Conservation (phyloP, 2,888 invertebrate species). For the Opisthograptis luteolata region DNA sequence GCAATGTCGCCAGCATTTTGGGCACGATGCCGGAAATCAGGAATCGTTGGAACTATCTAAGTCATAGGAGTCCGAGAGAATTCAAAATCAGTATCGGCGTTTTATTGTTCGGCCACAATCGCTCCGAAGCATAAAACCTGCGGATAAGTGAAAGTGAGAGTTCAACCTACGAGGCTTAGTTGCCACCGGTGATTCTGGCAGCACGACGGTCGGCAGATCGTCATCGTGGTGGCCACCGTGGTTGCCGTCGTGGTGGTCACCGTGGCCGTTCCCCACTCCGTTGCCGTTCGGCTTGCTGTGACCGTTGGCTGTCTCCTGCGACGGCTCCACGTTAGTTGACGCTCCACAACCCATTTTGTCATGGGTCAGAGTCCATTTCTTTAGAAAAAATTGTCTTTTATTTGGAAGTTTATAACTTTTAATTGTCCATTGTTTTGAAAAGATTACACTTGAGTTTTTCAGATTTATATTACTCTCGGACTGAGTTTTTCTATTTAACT, state of each 20-base stretch:
- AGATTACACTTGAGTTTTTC: neutral
- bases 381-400: neutral
- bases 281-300: slow-evolving; percentile 49
- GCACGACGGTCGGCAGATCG: slow-evolving; percentile 67
- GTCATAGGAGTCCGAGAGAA: no score
- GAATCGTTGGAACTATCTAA: no score
- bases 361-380: slow-evolving; percentile 20
- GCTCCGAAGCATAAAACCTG: no score
- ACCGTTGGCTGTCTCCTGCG: slow-evolving; percentile 50
- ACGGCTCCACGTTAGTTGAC: slow-evolving; percentile 66
- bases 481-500: neutral
- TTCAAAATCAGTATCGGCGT: no score
- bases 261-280: slow-evolving; percentile 46
- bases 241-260: slow-evolving; percentile 50
- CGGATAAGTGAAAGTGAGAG: neutral
- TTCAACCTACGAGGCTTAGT: slow-evolving; percentile 70
- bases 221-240: slow-evolving; percentile 49
- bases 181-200: slow-evolving; percentile 70
- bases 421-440: neutral
- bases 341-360: slow-evolving; percentile 78
- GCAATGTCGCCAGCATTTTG: no score
- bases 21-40: no score
- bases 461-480: neutral
- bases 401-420: neutral
- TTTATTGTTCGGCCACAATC: no score